A percentile compares a stretch with the other conserved stretches of the same genome.
Conservation (phyloP, 2,888 invertebrate species). For the Leptinotarsa tumamoca region DNA sequence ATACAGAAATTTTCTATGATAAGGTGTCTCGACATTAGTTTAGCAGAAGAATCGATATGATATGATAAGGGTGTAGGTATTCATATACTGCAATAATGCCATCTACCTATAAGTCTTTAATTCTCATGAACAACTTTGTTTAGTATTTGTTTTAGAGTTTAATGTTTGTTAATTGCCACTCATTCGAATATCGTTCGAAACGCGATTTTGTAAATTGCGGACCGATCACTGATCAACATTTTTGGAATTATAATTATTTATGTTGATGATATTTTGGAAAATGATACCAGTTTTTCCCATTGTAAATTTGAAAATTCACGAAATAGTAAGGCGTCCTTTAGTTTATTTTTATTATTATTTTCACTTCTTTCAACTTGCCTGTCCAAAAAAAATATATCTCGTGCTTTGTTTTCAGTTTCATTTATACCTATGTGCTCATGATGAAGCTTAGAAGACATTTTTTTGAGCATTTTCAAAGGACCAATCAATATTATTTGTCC, state of each 20-base stretch:
- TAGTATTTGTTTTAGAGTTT: slow-evolving; percentile 43
- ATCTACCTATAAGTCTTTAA: slow-evolving; percentile 22
- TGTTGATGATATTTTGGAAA: not conserved
- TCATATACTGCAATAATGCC: slow-evolving; percentile 37
- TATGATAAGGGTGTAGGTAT: slow-evolving; percentile 38
- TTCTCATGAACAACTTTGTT: slow-evolving; percentile 24
- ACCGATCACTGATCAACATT: slow-evolving; percentile 25
- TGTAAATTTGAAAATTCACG: slow-evolving; percentile 22
- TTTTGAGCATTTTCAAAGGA: too few relatives aligned
- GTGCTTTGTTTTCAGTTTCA: too few relatives aligned
- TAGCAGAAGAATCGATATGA: slow-evolving; percentile 43
- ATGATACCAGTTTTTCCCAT: slow-evolving; percentile 25
- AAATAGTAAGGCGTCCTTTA: not conserved
- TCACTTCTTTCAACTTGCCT: too few relatives aligned
- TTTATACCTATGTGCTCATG: too few relatives aligned
- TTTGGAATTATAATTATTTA: slow-evolving; percentile 12
- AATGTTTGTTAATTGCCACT: slow-evolving; percentile 20
- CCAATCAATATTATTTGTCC: too few relatives aligned
- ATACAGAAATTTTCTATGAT: not conserved
- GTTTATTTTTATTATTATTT: slow-evolving; percentile 15
- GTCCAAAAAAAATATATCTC: too few relatives aligned
- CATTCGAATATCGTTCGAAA: slow-evolving; percentile 23
- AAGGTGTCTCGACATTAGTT: slow-evolving; percentile 41
- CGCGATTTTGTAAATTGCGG: slow-evolving; percentile 15
- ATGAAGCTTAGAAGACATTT: too few relatives aligned